Evolutionary conservation across 1,140 invertebrate genomes (phyloP), one percentile per base, ranked within the genome.

Genomic region (Ladona fulva): DNA sequence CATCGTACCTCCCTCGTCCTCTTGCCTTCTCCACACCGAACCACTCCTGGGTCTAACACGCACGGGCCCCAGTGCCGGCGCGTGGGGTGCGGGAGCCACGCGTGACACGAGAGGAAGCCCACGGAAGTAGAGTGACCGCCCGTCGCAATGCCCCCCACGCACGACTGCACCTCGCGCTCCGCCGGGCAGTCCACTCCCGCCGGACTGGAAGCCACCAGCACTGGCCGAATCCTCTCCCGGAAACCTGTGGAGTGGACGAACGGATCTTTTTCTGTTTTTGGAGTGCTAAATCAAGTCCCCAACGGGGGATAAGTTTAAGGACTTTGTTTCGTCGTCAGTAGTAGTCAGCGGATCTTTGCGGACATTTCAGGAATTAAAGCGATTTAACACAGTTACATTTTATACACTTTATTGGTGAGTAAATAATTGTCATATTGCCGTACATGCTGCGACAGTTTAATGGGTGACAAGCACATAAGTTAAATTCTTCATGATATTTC

Each of bases 111-210:
- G 52, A 66, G 52, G 90, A 89, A 91, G 12, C 84, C 83, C 29
- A 87, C 89, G 78, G 90, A 91, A 12, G 89, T 86, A 11, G 89
- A 87, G 1, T 88, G 87, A 5, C 86, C n/a, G 14, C 52, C 52
- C 16, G 16, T 66, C 5, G 16, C 52, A 12, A 66, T 66, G n/a
- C 52, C 52, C 12, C 52, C 52, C 52, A 66, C 85, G 81, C 90
- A 91, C 0, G 87, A 85, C 52, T 90, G 87, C 37, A 89, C 89
- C 82, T 91, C 90, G 78, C 87, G 87, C 10, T 91, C 82, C 16
- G 89, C 88, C 0, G 89, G 88, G 80, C 91, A 92, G n/a, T 86
- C 85, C 0, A 87, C 84, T 6, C 90, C 90, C 5, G 86, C 85
- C 0, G 86, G 85, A 14, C 88, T 89, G 0, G 89, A 87, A 6